These are phyloP conservation scores for Sus scrofa DNA, from an alignment of 2,113 vertebrate genomes.

Conservation along the genomic window DNA sequence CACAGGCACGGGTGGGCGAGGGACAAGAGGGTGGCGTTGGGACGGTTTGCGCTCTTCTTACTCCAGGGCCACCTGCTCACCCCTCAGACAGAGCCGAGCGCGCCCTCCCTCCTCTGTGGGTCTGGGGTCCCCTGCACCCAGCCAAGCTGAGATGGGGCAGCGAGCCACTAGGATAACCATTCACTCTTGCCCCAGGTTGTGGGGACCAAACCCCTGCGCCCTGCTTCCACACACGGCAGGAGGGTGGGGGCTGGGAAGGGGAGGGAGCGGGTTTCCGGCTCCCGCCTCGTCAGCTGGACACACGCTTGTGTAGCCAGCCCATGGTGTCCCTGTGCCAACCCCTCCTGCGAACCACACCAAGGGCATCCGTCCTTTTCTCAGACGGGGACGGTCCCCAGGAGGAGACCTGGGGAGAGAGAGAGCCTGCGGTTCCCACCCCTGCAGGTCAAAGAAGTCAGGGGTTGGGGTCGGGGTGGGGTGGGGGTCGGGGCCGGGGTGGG, in stretches of 20 bases:
- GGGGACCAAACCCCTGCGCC: not conserved
- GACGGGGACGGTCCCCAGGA: not conserved
- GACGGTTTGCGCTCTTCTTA: not conserved
- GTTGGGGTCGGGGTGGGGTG: too few relatives aligned
- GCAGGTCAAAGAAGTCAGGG: not conserved
- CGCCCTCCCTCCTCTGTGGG: not conserved
- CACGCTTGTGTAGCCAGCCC: not conserved
- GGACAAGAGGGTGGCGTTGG: too few relatives aligned
- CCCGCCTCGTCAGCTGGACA: rapidly evolving
- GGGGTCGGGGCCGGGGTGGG: too few relatives aligned
- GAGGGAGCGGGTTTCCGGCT: not conserved
- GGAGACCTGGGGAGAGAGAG: not conserved
- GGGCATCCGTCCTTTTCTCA: not conserved
- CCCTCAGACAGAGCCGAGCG: not conserved
- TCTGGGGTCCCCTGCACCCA: not conserved
- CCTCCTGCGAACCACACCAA: not conserved
- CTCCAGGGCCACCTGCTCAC: not conserved
- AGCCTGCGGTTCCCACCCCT: constrained; percentile 5
- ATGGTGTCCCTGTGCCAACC: not conserved
- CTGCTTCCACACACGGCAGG: too few relatives aligned
- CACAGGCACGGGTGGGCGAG: rapidly evolving
- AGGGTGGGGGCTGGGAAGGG: rapidly evolving
- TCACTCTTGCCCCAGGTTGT: not conserved
- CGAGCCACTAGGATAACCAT: not conserved
- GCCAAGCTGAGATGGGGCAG: not conserved